A percentile compares a stretch with the other conserved stretches of the same genome.
Evolutionary conservation across 2,113 vertebrate species (phyloP).

Genomic region (Cheirogaleus medius): DNA sequence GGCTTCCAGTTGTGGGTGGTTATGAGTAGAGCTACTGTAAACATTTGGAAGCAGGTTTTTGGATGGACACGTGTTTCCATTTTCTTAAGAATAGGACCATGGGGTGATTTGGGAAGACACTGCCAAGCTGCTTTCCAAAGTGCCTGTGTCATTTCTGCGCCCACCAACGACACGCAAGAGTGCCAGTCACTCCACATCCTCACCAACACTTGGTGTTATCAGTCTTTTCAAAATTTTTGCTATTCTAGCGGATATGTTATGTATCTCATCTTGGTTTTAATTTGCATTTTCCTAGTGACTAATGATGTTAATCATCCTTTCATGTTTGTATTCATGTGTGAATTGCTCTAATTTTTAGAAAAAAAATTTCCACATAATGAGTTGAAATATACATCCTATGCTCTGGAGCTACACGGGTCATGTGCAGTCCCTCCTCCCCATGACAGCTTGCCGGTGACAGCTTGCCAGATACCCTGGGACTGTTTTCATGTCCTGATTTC

Average conservation of each 20-base stretch:
- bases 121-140: not conserved
- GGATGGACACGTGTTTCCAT: not conserved
- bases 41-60: not conserved
- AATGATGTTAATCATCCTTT: not conserved
- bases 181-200: fast-evolving
- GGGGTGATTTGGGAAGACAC: not conserved
- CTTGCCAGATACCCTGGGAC: not conserved
- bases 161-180: fast-evolving
- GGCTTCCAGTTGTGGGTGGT: not conserved
- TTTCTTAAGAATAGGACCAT: not conserved
- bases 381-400: not conserved
- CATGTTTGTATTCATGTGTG: not conserved
- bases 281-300: not conserved
- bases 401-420: not conserved
- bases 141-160: not conserved
- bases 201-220: not conserved
- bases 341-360: not conserved
- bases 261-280: not conserved
- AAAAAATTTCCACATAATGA: not conserved
- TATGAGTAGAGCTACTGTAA: not conserved
- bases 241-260: no score
- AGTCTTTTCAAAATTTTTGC: not conserved
- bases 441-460: not conserved
- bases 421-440: fast-evolving
- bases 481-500: not conserved